Evolutionary conservation across 1,140 invertebrate species (phyloP), one percentile per base, ranked within the genome.

Genomic region (Drepana arcuata): DNA sequence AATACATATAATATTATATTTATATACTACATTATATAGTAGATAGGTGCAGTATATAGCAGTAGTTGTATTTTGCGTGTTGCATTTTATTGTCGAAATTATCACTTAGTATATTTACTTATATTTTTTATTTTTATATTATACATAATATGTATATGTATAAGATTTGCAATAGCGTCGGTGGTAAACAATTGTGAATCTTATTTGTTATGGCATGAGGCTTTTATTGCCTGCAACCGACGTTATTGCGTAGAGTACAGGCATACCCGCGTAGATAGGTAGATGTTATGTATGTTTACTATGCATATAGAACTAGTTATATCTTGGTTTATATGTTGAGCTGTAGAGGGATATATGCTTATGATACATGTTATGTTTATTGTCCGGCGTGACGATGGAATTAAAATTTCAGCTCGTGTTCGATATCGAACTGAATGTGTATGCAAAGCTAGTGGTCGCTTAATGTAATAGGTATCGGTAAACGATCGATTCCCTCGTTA

Each of bases 241-340:
- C 40, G 39, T 47, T 40, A 41, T 34, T 34, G 14, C 31, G 41
- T 53, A 48, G 48, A 47, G 35, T 39, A 33, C 39, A 51, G 32
- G 21, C 26, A 16, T 23, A 27, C 41, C 35, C 35, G 32, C 31
- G 67, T 66, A 62, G 57, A 52, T 63, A 73, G 75, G 75, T 77
- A 77, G 75, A 78, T 78, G 75, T 80, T 75, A 77, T 80, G 68
- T 65, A 66, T 74, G 67, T 68, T 47, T 48, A 41, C 11, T 46
- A 41, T 47, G 29, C 42, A 40, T 26, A 26, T 23, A 33, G 29
- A 46, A 57, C 31, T 55, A 41, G 41, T 34, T 29, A n/a, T n/a
- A n/a, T n/a, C n/a, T n/a, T n/a, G n/a, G n/a, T n/a, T n/a, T n/a
- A n/a, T n/a, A n/a, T n/a, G 16, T 47, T 58, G 49, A 64, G 44